Base-by-base conservation (phyloP, 1,140 invertebrate genomes). In the Plectrocnemia conspersa region DNA sequence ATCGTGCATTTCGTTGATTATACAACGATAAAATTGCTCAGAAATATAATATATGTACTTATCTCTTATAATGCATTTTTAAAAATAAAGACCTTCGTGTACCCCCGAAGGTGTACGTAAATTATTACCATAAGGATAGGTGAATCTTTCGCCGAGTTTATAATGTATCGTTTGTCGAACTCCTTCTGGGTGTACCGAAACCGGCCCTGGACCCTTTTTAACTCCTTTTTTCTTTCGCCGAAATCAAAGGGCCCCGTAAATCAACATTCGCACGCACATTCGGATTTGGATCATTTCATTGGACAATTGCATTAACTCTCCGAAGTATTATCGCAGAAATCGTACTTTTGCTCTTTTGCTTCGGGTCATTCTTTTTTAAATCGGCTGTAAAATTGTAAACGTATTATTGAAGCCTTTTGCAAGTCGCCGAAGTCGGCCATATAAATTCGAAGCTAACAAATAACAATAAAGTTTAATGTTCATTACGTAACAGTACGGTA, bases 221-320 rank as follows among this genome's bases (percentile, higher is more conserved):
- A 38, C 18, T 4, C 35, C 15, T 16, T 38, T 38, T 38, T 38
- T 38, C 35, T 38, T 38, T 38, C 35, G 35, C 15, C 35, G 35
- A 38, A 38, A 38, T 38, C 13, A 7, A 38, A 38, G 35, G 35
- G 35, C n/a, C 35, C 5, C 35, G 18, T 38, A 38, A 38, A 38
- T 38, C 27, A 29, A 29, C n/a, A n/a, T 7, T 29, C 27, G 27
- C 27, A 29, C n/a, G 27, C 27, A 29, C 27, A n/a, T n/a, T n/a
- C 27, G 27, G 6, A 29, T 29, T 29, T 29, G 7, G 27, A 7
- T 29, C 7, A 29, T 29, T 29, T 29, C 11, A 13, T 38, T 38
- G n/a, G n/a, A n/a, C n/a, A 13, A 6, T 38, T 7, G 15, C 11
- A 6, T 6, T 29, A 15, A 13, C 5, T 38, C 35, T 16, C 18